These are phyloP conservation scores for Lepisosteus oculatus DNA, from an alignment of 2,113 vertebrate genomes.

Conservation along the genomic window DNA sequence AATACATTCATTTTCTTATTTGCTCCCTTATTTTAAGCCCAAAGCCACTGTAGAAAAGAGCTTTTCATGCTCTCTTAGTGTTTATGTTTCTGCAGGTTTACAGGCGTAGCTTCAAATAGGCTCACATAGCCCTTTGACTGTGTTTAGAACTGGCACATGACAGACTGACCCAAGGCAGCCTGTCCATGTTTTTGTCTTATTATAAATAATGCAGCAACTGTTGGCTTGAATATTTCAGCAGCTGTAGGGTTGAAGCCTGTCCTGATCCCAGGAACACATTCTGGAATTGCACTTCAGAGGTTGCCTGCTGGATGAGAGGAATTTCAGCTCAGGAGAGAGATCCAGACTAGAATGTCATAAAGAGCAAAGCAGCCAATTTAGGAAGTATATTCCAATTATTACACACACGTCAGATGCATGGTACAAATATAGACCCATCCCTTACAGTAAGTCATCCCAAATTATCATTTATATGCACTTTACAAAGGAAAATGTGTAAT, in stretches of 20 bases:
- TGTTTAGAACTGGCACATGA: constrained; percentile 58
- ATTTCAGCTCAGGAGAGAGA: constrained; percentile 15
- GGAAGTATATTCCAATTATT: background rate
- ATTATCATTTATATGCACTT: no score
- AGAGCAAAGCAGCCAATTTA: no score
- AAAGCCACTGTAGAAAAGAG: constrained; percentile 44
- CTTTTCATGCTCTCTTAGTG: constrained; percentile 55
- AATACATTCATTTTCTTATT: no score
- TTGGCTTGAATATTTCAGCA: constrained; percentile 36
- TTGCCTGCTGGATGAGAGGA: constrained; percentile 38
- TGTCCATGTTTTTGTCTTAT: constrained; percentile 38
- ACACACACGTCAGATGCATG: no score
- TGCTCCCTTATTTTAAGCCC: background rate
- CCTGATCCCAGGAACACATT: constrained; percentile 28
- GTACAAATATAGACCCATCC: no score
- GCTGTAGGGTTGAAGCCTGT: constrained; percentile 1
- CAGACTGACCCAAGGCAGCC: constrained; percentile 49
- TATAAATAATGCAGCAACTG: constrained; percentile 48
- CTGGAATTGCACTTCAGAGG: constrained; percentile 25
- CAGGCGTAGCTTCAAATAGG: constrained; percentile 34
- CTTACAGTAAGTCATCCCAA: no score
- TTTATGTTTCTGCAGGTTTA: constrained; percentile 47
- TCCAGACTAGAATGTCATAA: background rate
- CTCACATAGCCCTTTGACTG: constrained; percentile 40
- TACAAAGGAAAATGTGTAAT: no score